Evolutionary conservation across 2,888 invertebrate genomes (phyloP).

Genomic region (Odontothrips loti): DNA sequence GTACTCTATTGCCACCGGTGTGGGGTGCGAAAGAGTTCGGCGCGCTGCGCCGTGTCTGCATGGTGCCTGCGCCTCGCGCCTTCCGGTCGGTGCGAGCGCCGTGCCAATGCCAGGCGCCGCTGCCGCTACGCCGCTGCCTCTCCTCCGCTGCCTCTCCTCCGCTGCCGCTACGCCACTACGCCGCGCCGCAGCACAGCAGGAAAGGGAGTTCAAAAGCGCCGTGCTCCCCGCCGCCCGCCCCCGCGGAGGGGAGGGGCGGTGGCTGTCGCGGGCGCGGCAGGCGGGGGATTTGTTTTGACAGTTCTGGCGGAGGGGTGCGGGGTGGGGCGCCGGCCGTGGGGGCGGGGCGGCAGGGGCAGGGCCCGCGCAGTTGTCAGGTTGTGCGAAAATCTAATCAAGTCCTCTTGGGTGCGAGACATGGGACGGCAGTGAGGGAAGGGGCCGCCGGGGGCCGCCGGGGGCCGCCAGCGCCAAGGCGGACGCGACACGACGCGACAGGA

Average conservation of each 20-base stretch:
- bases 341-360: neutral
- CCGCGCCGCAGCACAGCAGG: neutral
- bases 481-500: neutral
- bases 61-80: neutral
- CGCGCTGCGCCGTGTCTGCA: neutral
- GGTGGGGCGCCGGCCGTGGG: neutral
- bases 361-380: constrained; percentile 15
- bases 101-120: neutral
- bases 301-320: neutral
- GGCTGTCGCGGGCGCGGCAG: neutral
- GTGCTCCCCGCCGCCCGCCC: neutral
- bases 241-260: neutral
- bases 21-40: no score
- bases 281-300: constrained; percentile 14
- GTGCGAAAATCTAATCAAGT: constrained; percentile 20
- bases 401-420: neutral
- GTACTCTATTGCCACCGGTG: no score
- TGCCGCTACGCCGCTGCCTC: neutral
- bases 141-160: no score
- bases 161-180: neutral
- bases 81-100: neutral
- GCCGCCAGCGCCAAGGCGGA: neutral
- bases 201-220: neutral
- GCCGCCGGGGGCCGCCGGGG: neutral
- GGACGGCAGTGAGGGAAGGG: neutral